phyloP scores from a whole-genome alignment of 37 sponge, comb jelly and placozoan genomes.

The Crambe crambe region DNA sequence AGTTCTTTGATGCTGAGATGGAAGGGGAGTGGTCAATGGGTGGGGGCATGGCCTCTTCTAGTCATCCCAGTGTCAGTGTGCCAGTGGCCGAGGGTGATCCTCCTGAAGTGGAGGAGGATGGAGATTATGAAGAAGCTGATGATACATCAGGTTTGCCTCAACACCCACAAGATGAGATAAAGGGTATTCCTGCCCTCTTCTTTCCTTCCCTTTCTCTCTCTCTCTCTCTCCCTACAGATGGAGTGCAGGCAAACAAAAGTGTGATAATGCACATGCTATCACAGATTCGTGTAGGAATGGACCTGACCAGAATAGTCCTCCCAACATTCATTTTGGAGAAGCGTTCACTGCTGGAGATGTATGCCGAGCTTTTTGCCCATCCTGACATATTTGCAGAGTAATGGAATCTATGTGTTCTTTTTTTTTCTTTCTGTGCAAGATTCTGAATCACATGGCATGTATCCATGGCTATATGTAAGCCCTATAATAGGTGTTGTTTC shows the following conservation, averaged over 20 bases:
- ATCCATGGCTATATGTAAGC: too few relatives aligned
- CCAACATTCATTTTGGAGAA: constrained; percentile 99
- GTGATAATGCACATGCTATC: constrained; percentile 94
- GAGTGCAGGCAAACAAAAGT: constrained; percentile 78
- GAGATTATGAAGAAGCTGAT: constrained; percentile 38
- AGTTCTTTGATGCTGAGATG: constrained; percentile 68
- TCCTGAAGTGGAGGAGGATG: constrained; percentile 71
- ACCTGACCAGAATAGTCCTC: constrained; percentile 86
- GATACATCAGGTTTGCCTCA: constrained; percentile 22
- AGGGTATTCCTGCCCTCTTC: background rate
- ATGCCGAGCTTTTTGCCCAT: constrained; percentile 97
- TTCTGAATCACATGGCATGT: too few relatives aligned
- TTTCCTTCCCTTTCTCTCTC: constrained; percentile 1
- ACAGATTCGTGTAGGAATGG: constrained; percentile 97
- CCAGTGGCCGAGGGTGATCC: constrained; percentile 58
- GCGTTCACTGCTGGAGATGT: constrained; percentile 99
- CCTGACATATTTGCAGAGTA: constrained; percentile 85
- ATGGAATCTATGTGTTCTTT: background rate
- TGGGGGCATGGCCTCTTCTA: background rate
- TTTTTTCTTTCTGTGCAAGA: too few relatives aligned
- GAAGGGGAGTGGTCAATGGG: constrained; percentile 1
- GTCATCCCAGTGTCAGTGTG: constrained; percentile 30
- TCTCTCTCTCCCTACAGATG: constrained; percentile 40
- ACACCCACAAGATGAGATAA: background rate
- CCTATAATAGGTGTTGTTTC: too few relatives aligned